These are phyloP conservation scores for Ceratosolen solmsi DNA, from an alignment of 1,140 invertebrate species.

Conservation along the genomic window DNA sequence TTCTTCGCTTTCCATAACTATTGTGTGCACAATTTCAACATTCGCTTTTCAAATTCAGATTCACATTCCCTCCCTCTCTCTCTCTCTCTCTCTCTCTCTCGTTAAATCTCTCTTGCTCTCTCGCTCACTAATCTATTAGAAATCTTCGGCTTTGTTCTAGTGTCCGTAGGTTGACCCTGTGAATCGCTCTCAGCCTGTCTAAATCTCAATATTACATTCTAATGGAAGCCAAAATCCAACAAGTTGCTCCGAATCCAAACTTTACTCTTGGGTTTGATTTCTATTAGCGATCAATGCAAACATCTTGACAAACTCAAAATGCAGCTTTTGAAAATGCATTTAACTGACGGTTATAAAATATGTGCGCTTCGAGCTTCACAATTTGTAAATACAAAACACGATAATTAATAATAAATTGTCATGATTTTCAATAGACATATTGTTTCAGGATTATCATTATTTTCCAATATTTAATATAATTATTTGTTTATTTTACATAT, in stretches of 20 bases:
- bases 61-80: background rate
- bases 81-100: background rate
- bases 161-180: background rate
- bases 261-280: too few species aligned
- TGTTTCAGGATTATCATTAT: too few species aligned
- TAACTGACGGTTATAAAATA: too few species aligned
- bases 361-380: too few species aligned
- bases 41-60: background rate
- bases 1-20: background rate
- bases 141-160: background rate
- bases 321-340: too few species aligned
- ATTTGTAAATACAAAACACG: too few species aligned
- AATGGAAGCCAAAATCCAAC: background rate
- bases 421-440: too few species aligned
- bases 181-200: background rate
- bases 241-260: background rate
- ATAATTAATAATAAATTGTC: too few species aligned
- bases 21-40: background rate
- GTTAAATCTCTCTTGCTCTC: background rate
- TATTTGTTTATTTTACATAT: too few species aligned
- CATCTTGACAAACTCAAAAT: too few species aligned
- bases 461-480: too few species aligned
- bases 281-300: too few species aligned
- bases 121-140: background rate
- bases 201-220: slow-evolving; percentile 10